These are phyloP conservation scores for Marmota flaviventris DNA, from an alignment of 2,113 vertebrate species.

Conservation along the genomic window DNA sequence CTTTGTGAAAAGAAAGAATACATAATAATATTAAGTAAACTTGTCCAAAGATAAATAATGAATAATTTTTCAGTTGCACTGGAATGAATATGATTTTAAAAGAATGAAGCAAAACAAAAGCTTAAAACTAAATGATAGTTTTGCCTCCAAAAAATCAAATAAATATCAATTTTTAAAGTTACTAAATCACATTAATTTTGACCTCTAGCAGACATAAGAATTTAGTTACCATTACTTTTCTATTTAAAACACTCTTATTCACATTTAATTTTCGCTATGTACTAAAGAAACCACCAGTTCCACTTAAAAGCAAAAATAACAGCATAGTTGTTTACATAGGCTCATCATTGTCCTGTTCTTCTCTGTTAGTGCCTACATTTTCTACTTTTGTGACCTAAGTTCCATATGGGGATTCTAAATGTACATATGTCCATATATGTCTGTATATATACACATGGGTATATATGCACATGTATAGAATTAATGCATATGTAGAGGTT, in stretches of 20 bases:
- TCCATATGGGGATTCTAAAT: neutral
- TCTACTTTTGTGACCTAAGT: neutral
- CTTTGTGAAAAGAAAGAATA: neutral
- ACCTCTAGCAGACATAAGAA: neutral
- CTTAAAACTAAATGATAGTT: neutral
- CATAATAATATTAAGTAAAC: neutral
- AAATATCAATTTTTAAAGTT: neutral
- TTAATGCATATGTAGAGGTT: neutral
- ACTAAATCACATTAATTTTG: neutral
- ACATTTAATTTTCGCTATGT: neutral
- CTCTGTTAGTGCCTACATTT: neutral
- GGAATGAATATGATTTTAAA: neutral
- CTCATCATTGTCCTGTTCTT: neutral
- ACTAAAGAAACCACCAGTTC: neutral
- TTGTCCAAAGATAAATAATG: neutral
- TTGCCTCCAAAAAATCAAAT: neutral
- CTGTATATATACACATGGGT: neutral
- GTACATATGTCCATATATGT: neutral
- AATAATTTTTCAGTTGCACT: neutral
- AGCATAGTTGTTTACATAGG: neutral
- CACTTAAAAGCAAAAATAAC: neutral
- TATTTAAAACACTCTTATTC: neutral
- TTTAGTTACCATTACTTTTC: neutral
- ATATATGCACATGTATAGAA: neutral
- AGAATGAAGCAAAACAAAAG: neutral